Conservation (phyloP, 2,888 invertebrate genomes). For the Chymomyza amoena region DNA sequence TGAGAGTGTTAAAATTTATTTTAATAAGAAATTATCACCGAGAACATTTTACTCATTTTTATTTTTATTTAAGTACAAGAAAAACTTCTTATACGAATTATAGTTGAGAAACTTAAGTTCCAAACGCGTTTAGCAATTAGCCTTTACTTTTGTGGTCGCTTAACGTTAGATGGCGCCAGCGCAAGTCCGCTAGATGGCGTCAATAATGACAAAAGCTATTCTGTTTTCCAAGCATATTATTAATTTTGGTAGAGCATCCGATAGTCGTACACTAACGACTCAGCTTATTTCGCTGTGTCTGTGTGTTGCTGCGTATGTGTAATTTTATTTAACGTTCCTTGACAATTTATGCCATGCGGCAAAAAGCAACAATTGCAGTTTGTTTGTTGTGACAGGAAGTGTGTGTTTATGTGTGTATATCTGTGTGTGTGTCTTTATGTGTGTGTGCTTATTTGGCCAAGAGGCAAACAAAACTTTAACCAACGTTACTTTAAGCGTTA, state of each 20-base stretch:
- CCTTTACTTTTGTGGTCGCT: too few relatives aligned
- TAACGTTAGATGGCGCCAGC: neutral
- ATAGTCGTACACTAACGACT: too few relatives aligned
- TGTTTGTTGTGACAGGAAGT: neutral
- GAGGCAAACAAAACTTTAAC: neutral
- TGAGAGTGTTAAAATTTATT: too few relatives aligned
- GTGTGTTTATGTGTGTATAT: too few relatives aligned
- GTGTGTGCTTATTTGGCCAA: neutral
- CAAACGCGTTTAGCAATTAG: too few relatives aligned
- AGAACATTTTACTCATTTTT: too few relatives aligned
- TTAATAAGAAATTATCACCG: too few relatives aligned
- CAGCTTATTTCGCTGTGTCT: neutral
- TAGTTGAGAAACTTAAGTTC: too few relatives aligned
- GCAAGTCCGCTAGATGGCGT: neutral
- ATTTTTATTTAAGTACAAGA: too few relatives aligned
- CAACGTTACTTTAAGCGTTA: conserved; percentile 9
- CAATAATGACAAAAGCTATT: neutral
- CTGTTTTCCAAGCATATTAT: too few relatives aligned
- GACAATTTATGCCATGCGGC: conserved; percentile 4
- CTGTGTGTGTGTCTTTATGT: neutral
- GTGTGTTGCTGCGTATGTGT: neutral
- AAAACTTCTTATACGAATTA: too few relatives aligned
- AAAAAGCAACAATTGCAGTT: conserved; percentile 5
- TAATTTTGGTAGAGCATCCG: too few relatives aligned
- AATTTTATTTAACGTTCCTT: conserved; percentile 12